A percentile compares a stretch with the other conserved stretches of the same genome.
Conservation (phyloP, 1,140 invertebrate species). For the Ectropis grisescens region DNA sequence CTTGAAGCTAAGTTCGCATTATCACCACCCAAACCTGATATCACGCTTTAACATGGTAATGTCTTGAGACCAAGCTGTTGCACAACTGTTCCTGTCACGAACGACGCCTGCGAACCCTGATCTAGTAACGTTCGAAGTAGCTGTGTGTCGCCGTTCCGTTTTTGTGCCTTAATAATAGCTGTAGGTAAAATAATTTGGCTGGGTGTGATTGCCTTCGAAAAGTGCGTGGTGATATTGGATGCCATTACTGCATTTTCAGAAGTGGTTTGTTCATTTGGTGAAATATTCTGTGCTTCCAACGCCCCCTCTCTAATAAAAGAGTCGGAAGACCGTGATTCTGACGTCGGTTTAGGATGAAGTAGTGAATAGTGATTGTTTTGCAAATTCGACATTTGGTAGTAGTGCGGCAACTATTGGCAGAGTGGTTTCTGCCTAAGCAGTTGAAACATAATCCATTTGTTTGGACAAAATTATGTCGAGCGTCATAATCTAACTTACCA, state of each 20-base stretch:
- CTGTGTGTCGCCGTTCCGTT: background rate
- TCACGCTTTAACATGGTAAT: slow-evolving; percentile 3
- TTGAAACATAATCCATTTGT: slow-evolving; percentile 14
- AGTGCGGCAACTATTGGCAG: slow-evolving; percentile 2
- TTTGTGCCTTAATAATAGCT: slow-evolving; percentile 1
- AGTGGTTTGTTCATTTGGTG: too few species aligned
- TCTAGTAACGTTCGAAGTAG: slow-evolving; percentile 9
- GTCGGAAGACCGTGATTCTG: background rate
- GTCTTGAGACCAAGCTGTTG: slow-evolving; percentile 4
- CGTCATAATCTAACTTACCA: slow-evolving; percentile 4
- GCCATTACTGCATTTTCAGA: too few species aligned
- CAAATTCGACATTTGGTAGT: slow-evolving; percentile 8
- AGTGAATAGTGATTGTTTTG: slow-evolving; percentile 9
- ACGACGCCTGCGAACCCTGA: slow-evolving; percentile 14
- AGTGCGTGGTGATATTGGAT: background rate
- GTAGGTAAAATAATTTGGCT: slow-evolving; percentile 7
- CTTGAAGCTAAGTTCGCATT: too few species aligned
- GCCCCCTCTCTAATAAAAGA: background rate
- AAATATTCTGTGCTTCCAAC: background rate
- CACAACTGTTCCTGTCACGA: slow-evolving; percentile 7
- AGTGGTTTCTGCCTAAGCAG: slow-evolving; percentile 14
- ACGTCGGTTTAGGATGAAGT: slow-evolving; percentile 6
- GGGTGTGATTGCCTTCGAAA: background rate
- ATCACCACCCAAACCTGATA: slow-evolving; percentile 4
- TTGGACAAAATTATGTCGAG: slow-evolving; percentile 8